Evolutionary conservation across 2,888 invertebrate species (phyloP), one percentile per base, ranked within the genome.

Genomic region (Campoplex nolae): DNA sequence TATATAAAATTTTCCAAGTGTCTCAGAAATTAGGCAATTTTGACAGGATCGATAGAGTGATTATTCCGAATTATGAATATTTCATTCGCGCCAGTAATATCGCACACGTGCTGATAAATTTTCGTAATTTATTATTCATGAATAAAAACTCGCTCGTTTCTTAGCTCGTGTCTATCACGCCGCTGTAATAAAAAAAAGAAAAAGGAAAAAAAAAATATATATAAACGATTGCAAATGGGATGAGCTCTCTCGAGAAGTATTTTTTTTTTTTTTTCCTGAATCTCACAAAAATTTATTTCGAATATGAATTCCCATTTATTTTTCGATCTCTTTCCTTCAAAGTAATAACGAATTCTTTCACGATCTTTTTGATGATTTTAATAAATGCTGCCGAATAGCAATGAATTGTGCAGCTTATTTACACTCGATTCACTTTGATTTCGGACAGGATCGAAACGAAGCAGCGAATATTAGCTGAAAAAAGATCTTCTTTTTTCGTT

Each of bases 401-500:
- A 79, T 74, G 45, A 79, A 65, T 71, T 18, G n/a, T 18, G n/a
- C 23, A n/a, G 48, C 48, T 2, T 71, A 23, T 35, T 32, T 51
- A 75, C 77, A 23, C 16, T 32, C 73, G 38, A 45, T 84, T 13
- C 18, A 77, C 77, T 23, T 16, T 75, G 9, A 51, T 38, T n/a
- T 23, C 16, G 32, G 18, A 45, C 23, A 16, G 18, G 18, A 76
- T 51, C 65, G 68, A 56, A 68, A 18, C 18, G 38, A 35, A 23
- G 23, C 6, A 68, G 62, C n/a, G 48, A 58, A 68, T 65, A 77
- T 42, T 58, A 6, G 9, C 67, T 67, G 8, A 42, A 80, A 81
- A 62, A 73, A 75, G n/a, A 16, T 6, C 80, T 28, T 6, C 38
- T 48, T 68, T 83, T 74, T 76, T 73, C 58, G 42, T 71, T 58